These are phyloP conservation scores for Caprella mutica DNA, from an alignment of 2,888 invertebrate genomes.

Conservation along the genomic window DNA sequence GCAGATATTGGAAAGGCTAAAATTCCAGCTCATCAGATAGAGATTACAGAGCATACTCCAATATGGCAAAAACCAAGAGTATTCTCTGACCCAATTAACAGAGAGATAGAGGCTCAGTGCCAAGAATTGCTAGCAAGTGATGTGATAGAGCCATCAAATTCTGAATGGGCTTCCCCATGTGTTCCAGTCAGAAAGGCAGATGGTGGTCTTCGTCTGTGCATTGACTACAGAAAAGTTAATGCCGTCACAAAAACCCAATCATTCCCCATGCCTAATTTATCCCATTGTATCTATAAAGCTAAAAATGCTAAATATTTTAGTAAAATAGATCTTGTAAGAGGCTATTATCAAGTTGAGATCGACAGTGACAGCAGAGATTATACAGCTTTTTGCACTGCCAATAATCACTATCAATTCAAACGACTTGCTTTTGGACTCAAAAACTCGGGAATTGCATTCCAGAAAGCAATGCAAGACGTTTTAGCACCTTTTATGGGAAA, in stretches of 20 bases:
- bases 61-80: background rate
- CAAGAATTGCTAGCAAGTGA: background rate
- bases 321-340: background rate
- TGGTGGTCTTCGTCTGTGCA: background rate
- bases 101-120: background rate
- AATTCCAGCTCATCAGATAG: background rate
- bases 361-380: background rate
- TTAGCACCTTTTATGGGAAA: background rate
- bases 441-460: background rate
- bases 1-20: background rate
- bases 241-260: background rate
- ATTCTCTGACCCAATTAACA: background rate
- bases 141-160: background rate
- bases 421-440: background rate
- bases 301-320: slow-evolving; percentile 2
- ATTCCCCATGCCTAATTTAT: slow-evolving; percentile 1
- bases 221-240: slow-evolving; percentile 1
- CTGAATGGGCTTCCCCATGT: background rate
- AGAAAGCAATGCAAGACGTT: background rate
- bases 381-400: background rate
- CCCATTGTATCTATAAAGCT: background rate
- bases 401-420: background rate
- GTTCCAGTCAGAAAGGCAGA: background rate
- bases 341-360: background rate
- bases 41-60: background rate